Percentiles rank a stretch among this genome's conserved stretches.
These are phyloP conservation scores for Sebastes vulpes DNA, from an alignment of 2,797 vertebrate genomes.

Conservation along the genomic window DNA sequence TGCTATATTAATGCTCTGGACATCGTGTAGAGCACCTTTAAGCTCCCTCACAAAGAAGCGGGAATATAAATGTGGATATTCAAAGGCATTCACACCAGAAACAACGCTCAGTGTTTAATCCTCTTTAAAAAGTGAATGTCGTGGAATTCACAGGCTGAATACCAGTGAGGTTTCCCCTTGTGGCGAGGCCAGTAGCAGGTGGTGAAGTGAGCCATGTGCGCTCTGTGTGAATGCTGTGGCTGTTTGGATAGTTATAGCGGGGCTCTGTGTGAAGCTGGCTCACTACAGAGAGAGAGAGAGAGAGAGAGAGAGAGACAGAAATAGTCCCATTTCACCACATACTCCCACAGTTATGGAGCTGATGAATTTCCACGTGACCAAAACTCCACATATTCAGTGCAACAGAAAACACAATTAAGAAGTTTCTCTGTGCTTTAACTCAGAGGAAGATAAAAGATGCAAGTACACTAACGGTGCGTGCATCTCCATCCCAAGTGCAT, in stretches of 20 bases:
- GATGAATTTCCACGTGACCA: conserved; percentile 34
- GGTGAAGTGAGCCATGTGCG: conserved; percentile 72
- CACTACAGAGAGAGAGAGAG: conserved; percentile 21
- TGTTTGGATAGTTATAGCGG: conserved; percentile 80
- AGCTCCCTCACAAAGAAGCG: background rate
- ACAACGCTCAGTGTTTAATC: conserved; percentile 23
- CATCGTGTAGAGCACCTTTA: background rate
- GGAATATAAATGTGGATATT: background rate
- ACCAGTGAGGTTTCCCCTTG: conserved; percentile 66
- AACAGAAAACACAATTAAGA: conserved; percentile 6
- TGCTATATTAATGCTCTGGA: background rate
- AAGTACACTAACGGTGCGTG: background rate
- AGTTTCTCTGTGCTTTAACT: background rate
- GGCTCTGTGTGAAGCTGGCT: conserved; percentile 79
- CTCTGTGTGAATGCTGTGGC: conserved; percentile 80
- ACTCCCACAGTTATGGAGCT: conserved; percentile 43
- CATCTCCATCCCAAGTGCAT: background rate
- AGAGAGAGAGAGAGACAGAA: background rate
- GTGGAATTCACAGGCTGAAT: conserved; percentile 42
- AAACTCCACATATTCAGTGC: conserved; percentile 12
- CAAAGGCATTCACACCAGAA: background rate
- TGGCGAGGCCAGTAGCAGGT: conserved; percentile 75
- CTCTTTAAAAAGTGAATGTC: conserved; percentile 21
- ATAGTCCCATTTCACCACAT: conserved; percentile 27
- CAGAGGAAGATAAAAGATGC: background rate